Evolutionary conservation across 2,888 invertebrate genomes (phyloP), one percentile per base, ranked within the genome.

Genomic region (Chorisops tibialis): DNA sequence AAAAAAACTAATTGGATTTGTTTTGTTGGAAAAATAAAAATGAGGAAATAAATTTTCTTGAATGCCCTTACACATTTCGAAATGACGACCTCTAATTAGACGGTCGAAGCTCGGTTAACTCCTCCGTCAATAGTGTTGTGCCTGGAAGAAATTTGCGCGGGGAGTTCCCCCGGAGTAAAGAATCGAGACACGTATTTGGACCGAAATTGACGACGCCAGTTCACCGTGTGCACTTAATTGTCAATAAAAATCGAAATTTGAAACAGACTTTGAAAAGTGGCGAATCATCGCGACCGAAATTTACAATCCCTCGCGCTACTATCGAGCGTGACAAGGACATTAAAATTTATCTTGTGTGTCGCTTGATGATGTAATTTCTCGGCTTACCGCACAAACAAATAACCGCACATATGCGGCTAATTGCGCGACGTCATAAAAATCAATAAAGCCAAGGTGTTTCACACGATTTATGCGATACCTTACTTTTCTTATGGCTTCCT

Each of bases 191-290:
- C 63, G 59, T 54, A 59, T 41, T 59, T 39, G 14, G 21, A 14
- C 35, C 22, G 41, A 11, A 59, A 38, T 60, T 18, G 16, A 30
- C 22, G 16, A 45, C n/a, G 16, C 16, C 18, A 30, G 22, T 45
- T 16, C 63, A 47, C 65, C 63, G 63, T 59, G 54, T 65, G 65
- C 61, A 63, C 47, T 65, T 65, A 63, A 65, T 65, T 65, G 63
- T 58, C 59, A 65, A 65, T 65, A 63, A 63, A n/a, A 63, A 63
- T 62, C 47, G 61, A 50, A 49, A 60, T 60, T 60, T 50, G 16
- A 51, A 37, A 18, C 45, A 43, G n/a, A 61, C 30, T 61, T 37
- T 35, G 11, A 22, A 30, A 59, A 19, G 22, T 22, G 14, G 7
- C 48, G 22, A 35, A 30, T 58, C 24, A 5, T 56, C 9, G 18